Evolutionary conservation across 2,797 vertebrate species (phyloP).

Genomic region (Sandelia bainsii): DNA sequence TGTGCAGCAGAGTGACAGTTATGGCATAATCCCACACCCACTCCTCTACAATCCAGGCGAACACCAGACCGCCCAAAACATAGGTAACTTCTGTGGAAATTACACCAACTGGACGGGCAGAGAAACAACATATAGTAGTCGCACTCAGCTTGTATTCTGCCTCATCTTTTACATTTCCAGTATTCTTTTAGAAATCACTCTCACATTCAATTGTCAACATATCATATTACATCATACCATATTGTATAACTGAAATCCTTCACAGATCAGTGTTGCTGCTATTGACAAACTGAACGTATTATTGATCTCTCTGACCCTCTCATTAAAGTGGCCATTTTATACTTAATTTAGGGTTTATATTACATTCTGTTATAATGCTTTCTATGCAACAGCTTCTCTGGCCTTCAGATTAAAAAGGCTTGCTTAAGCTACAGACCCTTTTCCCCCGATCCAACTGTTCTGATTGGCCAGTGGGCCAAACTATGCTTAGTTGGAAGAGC

Average conservation of each 20-base stretch:
- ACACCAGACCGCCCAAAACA: slow-evolving; percentile 87
- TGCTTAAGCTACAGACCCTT: no score
- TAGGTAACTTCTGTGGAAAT: slow-evolving; percentile 90
- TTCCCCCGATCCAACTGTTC: no score
- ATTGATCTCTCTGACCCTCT: no score
- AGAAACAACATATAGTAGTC: not conserved
- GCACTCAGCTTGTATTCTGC: not conserved
- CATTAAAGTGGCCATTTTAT: no score
- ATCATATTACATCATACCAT: not conserved
- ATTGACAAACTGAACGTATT: not conserved
- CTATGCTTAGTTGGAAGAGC: no score
- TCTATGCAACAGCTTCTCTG: no score
- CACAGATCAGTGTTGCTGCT: not conserved
- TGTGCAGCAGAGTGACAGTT: slow-evolving; percentile 90
- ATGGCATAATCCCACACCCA: slow-evolving; percentile 94
- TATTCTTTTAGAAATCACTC: no score
- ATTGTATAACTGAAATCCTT: no score
- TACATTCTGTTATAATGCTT: no score
- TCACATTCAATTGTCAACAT: not conserved
- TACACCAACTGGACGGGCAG: slow-evolving; percentile 84
- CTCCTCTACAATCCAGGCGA: slow-evolving; percentile 91
- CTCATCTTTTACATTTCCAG: not conserved
- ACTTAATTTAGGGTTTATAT: no score
- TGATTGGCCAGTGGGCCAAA: no score
- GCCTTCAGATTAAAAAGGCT: no score